Percentiles rank a stretch among this genome's conserved stretches.
These are phyloP conservation scores for Pseudomyrmex gracilis DNA, from an alignment of 1,140 invertebrate species.

Conservation along the genomic window DNA sequence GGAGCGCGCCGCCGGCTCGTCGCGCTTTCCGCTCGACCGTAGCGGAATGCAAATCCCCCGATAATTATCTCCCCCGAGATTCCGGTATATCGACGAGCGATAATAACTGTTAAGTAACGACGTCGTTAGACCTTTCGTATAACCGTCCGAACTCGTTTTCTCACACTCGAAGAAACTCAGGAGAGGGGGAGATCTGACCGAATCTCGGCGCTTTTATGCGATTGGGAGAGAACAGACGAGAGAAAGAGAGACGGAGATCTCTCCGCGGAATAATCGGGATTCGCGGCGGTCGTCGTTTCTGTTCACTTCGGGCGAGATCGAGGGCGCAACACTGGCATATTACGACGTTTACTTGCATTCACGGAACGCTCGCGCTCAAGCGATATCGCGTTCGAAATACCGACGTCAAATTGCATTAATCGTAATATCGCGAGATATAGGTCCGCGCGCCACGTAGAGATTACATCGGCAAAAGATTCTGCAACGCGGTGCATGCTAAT, in stretches of 20 bases:
- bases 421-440: constrained; percentile 74
- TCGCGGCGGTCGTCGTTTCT: constrained; percentile 29
- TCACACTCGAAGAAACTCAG: not conserved
- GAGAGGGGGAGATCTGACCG: not conserved
- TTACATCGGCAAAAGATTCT: constrained; percentile 72
- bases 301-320: constrained; percentile 21
- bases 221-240: not conserved
- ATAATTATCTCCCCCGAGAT: constrained; percentile 34
- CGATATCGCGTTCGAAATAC: constrained; percentile 57
- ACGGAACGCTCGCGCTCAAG: constrained; percentile 3
- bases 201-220: constrained; percentile 28
- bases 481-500: constrained; percentile 76
- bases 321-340: constrained; percentile 31
- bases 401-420: constrained; percentile 77
- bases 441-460: constrained; percentile 52
- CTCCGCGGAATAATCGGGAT: constrained; percentile 25
- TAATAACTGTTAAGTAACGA: constrained; percentile 42
- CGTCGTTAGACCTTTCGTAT: not conserved
- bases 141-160: constrained; percentile 19
- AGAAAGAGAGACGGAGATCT: not conserved
- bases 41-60: constrained; percentile 18
- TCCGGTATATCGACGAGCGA: not conserved
- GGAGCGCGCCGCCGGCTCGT: not conserved
- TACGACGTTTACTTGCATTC: not conserved
- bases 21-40: not conserved